Evolutionary conservation across 37 sponge, comb jelly and placozoan species (phyloP).

Genomic region (Hormiphora californensis): DNA sequence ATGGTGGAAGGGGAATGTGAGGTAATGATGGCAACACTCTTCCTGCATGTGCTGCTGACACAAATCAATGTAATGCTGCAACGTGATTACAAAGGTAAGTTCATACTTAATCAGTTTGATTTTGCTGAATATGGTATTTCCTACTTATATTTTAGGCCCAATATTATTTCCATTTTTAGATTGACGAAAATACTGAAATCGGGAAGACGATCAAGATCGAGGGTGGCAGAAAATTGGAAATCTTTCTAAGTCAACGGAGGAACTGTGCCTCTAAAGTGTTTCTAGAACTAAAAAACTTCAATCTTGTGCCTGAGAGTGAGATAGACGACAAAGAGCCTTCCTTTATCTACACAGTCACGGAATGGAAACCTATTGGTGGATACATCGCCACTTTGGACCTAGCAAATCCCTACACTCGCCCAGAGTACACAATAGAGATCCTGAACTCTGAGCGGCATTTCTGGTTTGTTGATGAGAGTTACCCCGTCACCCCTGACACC

Average conservation of each 20-base stretch:
- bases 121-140: too few species aligned
- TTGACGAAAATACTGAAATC: neutral
- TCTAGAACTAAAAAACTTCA: constrained; percentile 30
- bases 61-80: too few species aligned
- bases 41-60: too few species aligned
- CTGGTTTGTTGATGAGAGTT: neutral
- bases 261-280: constrained; percentile 24
- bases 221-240: neutral
- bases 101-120: neutral
- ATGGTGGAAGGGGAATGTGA: neutral
- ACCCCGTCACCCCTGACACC: neutral
- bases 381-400: constrained; percentile 31
- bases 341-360: neutral
- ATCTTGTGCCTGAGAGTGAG: constrained; percentile 23
- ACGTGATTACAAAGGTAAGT: neutral
- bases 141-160: too few species aligned
- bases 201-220: neutral
- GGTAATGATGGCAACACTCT: too few species aligned
- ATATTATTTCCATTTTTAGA: constrained; percentile 25
- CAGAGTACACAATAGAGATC: constrained; percentile 17
- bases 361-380: neutral
- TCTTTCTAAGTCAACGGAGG: constrained; percentile 19
- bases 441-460: neutral
- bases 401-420: neutral
- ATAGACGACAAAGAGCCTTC: neutral